Conservation (phyloP, 2,888 invertebrate genomes). For the Dolomedes plantarius region DNA sequence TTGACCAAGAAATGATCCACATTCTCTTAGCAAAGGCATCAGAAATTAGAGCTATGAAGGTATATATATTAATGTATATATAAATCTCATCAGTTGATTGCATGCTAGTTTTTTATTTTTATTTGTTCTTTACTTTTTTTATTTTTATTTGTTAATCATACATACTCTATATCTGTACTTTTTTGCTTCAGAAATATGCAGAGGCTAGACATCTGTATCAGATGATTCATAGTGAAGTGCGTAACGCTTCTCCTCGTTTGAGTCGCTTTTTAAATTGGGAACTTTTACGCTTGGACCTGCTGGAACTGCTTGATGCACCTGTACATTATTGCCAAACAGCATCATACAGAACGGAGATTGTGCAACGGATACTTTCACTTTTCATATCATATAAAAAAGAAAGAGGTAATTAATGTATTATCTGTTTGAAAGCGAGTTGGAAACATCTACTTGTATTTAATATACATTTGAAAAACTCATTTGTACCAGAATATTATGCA, state of each 20-base stretch:
- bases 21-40: conserved; percentile 73
- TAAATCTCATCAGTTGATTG: no score
- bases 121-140: no score
- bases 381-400: conserved; percentile 56
- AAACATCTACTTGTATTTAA: no score
- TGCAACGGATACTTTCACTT: conserved; percentile 53
- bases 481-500: no score
- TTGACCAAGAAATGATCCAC: conserved; percentile 73
- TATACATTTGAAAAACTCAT: no score
- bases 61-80: conserved; percentile 2
- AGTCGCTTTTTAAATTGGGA: conserved; percentile 60
- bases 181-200: conserved; percentile 79
- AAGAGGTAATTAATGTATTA: conserved; percentile 28
- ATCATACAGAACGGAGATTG: conserved; percentile 50
- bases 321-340: conserved; percentile 57
- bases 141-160: no score
- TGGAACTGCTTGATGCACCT: conserved; percentile 63
- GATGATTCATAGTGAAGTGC: conserved; percentile 55
- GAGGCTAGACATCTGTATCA: conserved; percentile 79
- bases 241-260: conserved; percentile 43
- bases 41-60: conserved; percentile 72
- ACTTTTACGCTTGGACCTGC: conserved; percentile 44
- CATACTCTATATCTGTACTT: not conserved
- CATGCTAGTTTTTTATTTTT: not conserved
- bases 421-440: no score